Evolutionary conservation across 1,140 invertebrate genomes (phyloP).

Genomic region (Capitella teleta): DNA sequence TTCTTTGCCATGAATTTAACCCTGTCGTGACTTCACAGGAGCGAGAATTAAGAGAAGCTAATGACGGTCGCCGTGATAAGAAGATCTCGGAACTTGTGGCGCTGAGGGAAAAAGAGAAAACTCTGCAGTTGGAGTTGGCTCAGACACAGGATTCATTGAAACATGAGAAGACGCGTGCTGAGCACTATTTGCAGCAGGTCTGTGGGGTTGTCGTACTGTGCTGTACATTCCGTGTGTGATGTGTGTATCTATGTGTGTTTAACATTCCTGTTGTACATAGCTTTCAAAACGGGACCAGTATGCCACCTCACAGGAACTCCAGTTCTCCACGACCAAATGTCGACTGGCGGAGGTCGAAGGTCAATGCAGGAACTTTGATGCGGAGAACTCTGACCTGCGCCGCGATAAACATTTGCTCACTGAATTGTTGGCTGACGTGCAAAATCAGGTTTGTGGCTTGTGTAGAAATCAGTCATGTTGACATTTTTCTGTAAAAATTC

Average conservation of each 20-base stretch:
- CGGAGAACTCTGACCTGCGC: conserved; percentile 28
- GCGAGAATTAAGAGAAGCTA: conserved; percentile 21
- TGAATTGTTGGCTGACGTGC: conserved; percentile 33
- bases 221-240: too few relatives aligned
- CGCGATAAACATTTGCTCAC: conserved; percentile 33
- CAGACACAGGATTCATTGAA: conserved; percentile 22
- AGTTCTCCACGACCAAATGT: conserved; percentile 18
- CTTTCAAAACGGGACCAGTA: conserved; percentile 17
- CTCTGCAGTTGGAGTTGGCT: conserved; percentile 22
- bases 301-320: conserved; percentile 18
- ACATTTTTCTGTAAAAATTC: too few relatives aligned
- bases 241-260: too few relatives aligned
- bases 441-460: conserved; percentile 24
- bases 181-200: conserved; percentile 27
- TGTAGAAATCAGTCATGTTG: too few relatives aligned
- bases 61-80: conserved; percentile 19
- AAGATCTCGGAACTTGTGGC: conserved; percentile 23
- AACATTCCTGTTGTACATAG: background rate
- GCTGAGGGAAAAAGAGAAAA: conserved; percentile 24
- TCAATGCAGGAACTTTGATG: conserved; percentile 17
- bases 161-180: conserved; percentile 22
- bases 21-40: conserved; percentile 20
- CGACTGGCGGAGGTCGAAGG: conserved; percentile 23
- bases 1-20: background rate
- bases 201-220: too few relatives aligned